Conservation (phyloP, 2,797 vertebrate species). For the Hydrophis major region DNA sequence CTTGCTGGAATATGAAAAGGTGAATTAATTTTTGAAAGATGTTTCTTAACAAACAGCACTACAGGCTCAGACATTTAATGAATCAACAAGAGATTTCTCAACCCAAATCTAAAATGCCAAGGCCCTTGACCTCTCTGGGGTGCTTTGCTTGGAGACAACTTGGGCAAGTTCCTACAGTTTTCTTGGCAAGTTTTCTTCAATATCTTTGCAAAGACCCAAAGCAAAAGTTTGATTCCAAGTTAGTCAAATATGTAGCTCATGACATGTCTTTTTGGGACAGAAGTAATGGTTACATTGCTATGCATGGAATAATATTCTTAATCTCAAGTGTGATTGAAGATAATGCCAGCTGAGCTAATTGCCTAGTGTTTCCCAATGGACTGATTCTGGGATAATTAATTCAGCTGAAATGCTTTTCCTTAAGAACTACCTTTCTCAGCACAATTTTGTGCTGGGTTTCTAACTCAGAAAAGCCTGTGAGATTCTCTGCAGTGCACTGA, state of each 20-base stretch:
- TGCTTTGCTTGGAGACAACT: not conserved
- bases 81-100: conserved; percentile 48
- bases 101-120: conserved; percentile 24
- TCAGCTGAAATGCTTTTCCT: conserved; percentile 48
- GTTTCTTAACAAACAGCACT: conserved; percentile 43
- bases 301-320: conserved; percentile 39
- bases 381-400: conserved; percentile 59
- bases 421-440: conserved; percentile 51
- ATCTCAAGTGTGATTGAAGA: conserved; percentile 43
- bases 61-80: conserved; percentile 50
- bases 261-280: conserved; percentile 23
- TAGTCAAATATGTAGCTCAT: conserved; percentile 34
- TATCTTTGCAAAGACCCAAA: not conserved
- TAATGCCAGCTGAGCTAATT: conserved; percentile 58
- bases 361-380: conserved; percentile 54
- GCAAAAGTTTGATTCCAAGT: conserved; percentile 12
- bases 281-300: conserved; percentile 37
- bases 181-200: not conserved
- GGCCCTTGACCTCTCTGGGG: conserved; percentile 39
- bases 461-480: conserved; percentile 45
- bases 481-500: conserved; percentile 38
- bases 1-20: conserved; percentile 45
- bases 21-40: conserved; percentile 51
- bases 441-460: conserved; percentile 57
- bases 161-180: too few species aligned